Evolutionary conservation across 92 coral and sea anemone species (phyloP), one percentile per base, ranked within the genome.

Genomic region (Bergia sp.): DNA sequence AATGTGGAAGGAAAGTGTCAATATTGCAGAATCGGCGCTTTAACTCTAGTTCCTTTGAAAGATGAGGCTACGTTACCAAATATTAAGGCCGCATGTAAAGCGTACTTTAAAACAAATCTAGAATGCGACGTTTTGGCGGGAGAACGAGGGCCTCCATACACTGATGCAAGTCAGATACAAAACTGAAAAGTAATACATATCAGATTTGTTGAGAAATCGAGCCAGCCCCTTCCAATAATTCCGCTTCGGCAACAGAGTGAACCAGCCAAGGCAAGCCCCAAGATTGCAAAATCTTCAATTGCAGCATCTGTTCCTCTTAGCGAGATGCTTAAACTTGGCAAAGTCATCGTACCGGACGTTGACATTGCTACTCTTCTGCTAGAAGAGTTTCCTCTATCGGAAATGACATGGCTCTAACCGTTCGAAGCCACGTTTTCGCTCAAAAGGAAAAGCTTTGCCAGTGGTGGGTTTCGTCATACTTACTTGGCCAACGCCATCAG

Each of bases 1-100:
- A 87, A 61, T 73, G 96, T 89, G 36, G 96, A 92, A 73, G 94
- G 96, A 55, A 88, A 84, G 36, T 94, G 89, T 67, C 92, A 92
- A 57, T 94, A 94, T 58, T 65, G 90, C 47, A 57, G 94, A 53
- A 94, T 94, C 47, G 89, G 92, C 12, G 77, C 92, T 1, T 41
- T 90, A 76, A 90, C 90, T 6, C 40, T 69, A 38, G 90, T 90
- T 53, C 93, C 93, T 12, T 20, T 87, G 53, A 83, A 79, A 39
- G n/a, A 80, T 18, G 90, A 90, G 29, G 83, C 76, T 41, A 80
- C 93, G 11, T 29, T 90, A 8, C 64, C 23, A 79, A 90, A 61
- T 81, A 90, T 90, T 6, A 90, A 90, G 45, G 86, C 41, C 3
- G 92, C 92, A 18, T 86, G 90, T 55, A 90, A 78, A 71, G 37